phyloP scores from a whole-genome alignment of 2,797 vertebrate genomes.

The Enteromius trimaculatus region DNA sequence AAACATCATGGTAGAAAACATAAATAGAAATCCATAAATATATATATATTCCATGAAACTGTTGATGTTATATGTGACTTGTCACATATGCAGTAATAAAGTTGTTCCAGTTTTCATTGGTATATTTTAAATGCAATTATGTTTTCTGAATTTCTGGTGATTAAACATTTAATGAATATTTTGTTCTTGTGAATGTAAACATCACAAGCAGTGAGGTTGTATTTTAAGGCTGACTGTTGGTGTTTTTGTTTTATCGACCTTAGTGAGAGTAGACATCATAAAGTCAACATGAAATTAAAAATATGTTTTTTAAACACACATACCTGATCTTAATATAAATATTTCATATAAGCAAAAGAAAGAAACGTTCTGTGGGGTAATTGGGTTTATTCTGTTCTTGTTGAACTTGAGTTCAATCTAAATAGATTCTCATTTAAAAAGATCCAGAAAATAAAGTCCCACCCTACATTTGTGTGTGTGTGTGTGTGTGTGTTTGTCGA shows the following conservation, averaged over 20 bases:
- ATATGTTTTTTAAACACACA: background rate
- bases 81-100: background rate
- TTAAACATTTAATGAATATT: background rate
- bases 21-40: background rate
- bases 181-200: conserved; percentile 1
- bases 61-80: background rate
- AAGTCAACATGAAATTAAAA: background rate
- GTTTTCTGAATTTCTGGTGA: background rate
- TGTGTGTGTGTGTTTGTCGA: background rate
- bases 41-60: background rate
- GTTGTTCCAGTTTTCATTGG: background rate
- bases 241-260: background rate
- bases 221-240: background rate
- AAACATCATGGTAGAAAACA: conserved; percentile 1
- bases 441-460: background rate
- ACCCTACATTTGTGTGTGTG: background rate
- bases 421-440: background rate
- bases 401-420: background rate
- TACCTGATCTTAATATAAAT: background rate
- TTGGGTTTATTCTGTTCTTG: background rate
- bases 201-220: background rate
- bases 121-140: background rate
- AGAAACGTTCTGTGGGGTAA: background rate
- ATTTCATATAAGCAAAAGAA: background rate
- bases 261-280: background rate